Conservation (phyloP, 2,113 vertebrate species). For the Chrysochloris asiatica region DNA sequence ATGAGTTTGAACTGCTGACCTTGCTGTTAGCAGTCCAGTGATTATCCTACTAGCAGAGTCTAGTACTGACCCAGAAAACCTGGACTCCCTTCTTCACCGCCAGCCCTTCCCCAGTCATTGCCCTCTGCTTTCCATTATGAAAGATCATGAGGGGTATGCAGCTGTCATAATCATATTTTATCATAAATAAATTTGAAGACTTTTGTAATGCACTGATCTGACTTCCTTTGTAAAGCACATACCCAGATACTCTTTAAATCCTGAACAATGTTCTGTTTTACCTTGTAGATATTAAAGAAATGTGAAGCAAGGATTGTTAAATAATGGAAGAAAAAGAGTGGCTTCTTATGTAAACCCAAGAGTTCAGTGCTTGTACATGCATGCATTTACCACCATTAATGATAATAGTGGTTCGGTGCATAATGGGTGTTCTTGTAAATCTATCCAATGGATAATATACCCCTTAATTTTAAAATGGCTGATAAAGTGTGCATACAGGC, state of each 20-base stretch:
- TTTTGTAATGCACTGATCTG: slow-evolving; percentile 34
- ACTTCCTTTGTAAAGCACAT: slow-evolving; percentile 50
- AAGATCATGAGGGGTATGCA: not conserved
- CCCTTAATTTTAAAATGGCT: slow-evolving; percentile 60
- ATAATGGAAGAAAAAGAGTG: slow-evolving; percentile 6
- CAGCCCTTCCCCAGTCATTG: too few species aligned
- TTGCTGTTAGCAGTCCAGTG: too few species aligned
- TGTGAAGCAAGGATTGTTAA: not conserved
- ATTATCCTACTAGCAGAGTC: too few species aligned
- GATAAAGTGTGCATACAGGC: slow-evolving; percentile 62
- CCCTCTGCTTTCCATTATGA: not conserved
- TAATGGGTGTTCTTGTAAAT: slow-evolving; percentile 27
- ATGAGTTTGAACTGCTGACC: too few species aligned
- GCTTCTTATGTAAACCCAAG: not conserved
- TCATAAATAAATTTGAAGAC: slow-evolving; percentile 60
- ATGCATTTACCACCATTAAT: not conserved
- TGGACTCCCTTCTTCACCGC: fast-evolving
- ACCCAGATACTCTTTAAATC: slow-evolving; percentile 42
- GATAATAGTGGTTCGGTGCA: not conserved
- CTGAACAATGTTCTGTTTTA: slow-evolving; percentile 33
- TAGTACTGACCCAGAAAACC: not conserved
- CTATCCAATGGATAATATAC: slow-evolving; percentile 38
- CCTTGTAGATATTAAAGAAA: slow-evolving; percentile 45
- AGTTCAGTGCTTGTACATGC: not conserved
- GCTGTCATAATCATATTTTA: not conserved